phyloP scores from a whole-genome alignment of 2,888 invertebrate species.

The Thecocarcelia acutangulata region DNA sequence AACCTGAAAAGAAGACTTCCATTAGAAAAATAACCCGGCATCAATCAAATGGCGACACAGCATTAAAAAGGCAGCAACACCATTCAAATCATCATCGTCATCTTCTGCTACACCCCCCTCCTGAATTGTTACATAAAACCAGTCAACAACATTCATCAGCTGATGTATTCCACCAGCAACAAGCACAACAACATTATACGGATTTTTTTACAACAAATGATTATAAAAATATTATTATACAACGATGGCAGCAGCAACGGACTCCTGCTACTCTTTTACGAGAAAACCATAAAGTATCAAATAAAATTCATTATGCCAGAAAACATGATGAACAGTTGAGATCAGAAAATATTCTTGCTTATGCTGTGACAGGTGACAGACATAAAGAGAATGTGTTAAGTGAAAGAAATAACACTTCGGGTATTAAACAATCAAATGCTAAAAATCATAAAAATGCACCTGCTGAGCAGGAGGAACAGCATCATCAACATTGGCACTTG shows the following conservation, averaged over 20 bases:
- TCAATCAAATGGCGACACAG: constrained; percentile 10
- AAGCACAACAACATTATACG: constrained; percentile 2
- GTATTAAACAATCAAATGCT: constrained; percentile 22
- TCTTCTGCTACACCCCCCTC: neutral
- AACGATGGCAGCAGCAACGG: constrained; percentile 47
- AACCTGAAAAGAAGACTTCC: neutral
- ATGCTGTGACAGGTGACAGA: constrained; percentile 24
- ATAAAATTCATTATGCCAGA: constrained; percentile 17
- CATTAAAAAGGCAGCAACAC: constrained; percentile 9
- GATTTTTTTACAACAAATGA: constrained; percentile 37
- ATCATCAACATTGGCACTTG: neutral
- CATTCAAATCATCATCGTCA: neutral
- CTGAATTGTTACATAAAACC: constrained; percentile 22
- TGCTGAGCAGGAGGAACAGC: constrained; percentile 3
- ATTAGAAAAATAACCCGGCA: neutral
- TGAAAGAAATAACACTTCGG: constrained; percentile 6
- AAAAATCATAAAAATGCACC: constrained; percentile 12
- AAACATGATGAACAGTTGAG: neutral
- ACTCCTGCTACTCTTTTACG: neutral
- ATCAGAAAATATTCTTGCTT: neutral
- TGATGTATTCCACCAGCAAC: constrained; percentile 7
- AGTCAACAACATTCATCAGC: constrained; percentile 19
- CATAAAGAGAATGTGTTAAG: constrained; percentile 39
- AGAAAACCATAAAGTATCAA: constrained; percentile 39
- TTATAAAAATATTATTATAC: constrained; percentile 34